phyloP scores from a whole-genome alignment of 1,140 invertebrate genomes.

The Drosophila nigromelanica region DNA sequence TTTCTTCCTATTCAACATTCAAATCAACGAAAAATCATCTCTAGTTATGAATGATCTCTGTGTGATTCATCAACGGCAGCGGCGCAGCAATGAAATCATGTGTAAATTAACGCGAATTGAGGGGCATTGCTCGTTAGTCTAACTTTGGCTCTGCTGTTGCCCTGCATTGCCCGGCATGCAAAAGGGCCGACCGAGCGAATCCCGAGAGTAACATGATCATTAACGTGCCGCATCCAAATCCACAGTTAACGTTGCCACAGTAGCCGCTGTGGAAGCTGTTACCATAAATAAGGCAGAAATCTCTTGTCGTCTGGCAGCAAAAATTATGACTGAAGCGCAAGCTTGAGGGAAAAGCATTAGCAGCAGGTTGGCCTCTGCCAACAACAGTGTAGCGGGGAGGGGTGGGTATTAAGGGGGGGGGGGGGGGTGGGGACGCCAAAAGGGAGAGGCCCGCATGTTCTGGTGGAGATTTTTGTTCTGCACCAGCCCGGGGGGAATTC shows the following conservation, averaged over 20 bases:
- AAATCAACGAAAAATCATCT: neutral
- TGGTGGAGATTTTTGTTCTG: no score
- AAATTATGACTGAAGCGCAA: slow-evolving; percentile 71
- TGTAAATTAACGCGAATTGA: slow-evolving; percentile 50
- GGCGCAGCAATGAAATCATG: slow-evolving; percentile 39
- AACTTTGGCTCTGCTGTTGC: slow-evolving; percentile 10
- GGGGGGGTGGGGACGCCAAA: no score
- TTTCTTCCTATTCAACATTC: neutral
- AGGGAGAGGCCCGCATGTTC: no score
- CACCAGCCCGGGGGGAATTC: slow-evolving; percentile 76
- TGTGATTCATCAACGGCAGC: slow-evolving; percentile 41
- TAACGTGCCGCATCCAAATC: slow-evolving; percentile 70
- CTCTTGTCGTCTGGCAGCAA: slow-evolving; percentile 53
- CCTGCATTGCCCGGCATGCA: slow-evolving; percentile 40
- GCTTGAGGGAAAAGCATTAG: slow-evolving; percentile 65
- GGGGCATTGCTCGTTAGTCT: slow-evolving; percentile 57
- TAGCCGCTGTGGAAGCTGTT: slow-evolving; percentile 33
- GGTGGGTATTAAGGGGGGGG: neutral
- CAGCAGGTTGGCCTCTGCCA: slow-evolving; percentile 62
- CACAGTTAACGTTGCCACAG: slow-evolving; percentile 25
- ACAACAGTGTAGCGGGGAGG: neutral
- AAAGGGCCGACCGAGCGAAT: slow-evolving; percentile 54
- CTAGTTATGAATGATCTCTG: slow-evolving; percentile 40
- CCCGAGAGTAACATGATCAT: slow-evolving; percentile 75
- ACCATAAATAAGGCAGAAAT: slow-evolving; percentile 69